Base-by-base conservation (phyloP, 2,113 vertebrate species). In the Ammodytes marinus region DNA sequence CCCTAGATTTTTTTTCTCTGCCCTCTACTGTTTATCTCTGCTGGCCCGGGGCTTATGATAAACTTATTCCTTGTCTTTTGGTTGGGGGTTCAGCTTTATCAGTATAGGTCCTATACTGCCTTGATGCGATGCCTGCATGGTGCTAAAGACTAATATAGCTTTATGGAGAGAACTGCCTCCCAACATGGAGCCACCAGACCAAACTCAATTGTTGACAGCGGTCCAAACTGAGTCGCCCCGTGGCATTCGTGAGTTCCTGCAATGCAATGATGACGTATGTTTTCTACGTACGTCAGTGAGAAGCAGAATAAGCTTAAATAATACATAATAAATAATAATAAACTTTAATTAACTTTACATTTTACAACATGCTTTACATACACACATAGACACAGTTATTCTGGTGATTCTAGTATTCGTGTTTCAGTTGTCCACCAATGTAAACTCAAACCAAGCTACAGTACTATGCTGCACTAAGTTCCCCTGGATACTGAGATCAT, bases 1-100 rank as follows among this genome's bases (percentile, higher is more conserved):
- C 52, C 52, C 67, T 46, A 73, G 67, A 68, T 74, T 77, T 77
- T 40, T 39, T 68, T 15, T 35, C 42, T 46, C 66, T 74, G 45
- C 54, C 68, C 55, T 63, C 55, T 63, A 37, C 67, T 49, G 40
- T 71, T 77, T 81, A 63, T 57, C 78, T 77, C 78, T 77, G 69
- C 42, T 42, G 19, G 6, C 55, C 27, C 4, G 3, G 43, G 45
- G 37, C 19, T 67, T 19, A 66, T 27, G 13, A 55, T 27, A 2
- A 63, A 63, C 35, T 71, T 70, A 46, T n/a, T 15, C 68, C 4
- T 69, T 14, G 12, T 39, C 3, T 63, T 49, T 50, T 60, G 17
- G 67, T 50, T 67, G 5, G 14, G 42, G 14, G 42, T 5, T 1
- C 39, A 0, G 58, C 70, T 65, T 19, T 6, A 37, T 73, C 71